A percentile compares a stretch with the other conserved stretches of the same genome.
phyloP scores from a whole-genome alignment of 2,797 vertebrate genomes.

The Sus cebifrons region DNA sequence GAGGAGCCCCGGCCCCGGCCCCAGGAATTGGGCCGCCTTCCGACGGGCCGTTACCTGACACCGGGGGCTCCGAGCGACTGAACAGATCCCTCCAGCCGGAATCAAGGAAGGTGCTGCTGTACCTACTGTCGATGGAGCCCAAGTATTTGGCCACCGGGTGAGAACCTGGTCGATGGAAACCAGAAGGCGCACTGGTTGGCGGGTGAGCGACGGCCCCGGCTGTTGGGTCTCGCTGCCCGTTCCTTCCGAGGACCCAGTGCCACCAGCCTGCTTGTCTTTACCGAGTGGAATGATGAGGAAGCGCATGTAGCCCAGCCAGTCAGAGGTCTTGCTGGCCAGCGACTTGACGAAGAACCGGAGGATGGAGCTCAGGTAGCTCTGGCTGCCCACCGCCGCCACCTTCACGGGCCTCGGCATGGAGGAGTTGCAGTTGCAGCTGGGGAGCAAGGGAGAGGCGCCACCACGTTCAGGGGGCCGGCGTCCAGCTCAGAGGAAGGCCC shows the following conservation, averaged over 20 bases:
- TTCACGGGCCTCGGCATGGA: slow-evolving; percentile 97
- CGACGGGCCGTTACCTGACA: slow-evolving; percentile 89
- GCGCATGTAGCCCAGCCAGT: slow-evolving; percentile 98
- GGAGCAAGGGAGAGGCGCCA: neutral
- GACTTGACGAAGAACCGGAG: slow-evolving; percentile 98
- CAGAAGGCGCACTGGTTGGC: neutral
- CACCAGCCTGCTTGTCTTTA: slow-evolving; percentile 83
- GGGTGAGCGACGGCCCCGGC: neutral
- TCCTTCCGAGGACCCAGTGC: neutral
- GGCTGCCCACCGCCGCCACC: slow-evolving; percentile 96
- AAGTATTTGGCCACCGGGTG: slow-evolving; percentile 98
- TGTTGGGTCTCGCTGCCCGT: neutral
- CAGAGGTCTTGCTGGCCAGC: slow-evolving; percentile 97
- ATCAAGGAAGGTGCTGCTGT: slow-evolving; percentile 96
- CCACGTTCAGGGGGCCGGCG: neutral
- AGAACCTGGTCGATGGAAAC: slow-evolving; percentile 90
- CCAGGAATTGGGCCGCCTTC: neutral
- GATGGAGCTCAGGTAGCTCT: slow-evolving; percentile 96
- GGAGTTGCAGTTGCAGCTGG: slow-evolving; percentile 98
- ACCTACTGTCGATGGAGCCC: slow-evolving; percentile 96
- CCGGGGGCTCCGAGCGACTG: slow-evolving; percentile 94
- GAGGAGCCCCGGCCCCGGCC: rapidly evolving
- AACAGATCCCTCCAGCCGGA: slow-evolving; percentile 96
- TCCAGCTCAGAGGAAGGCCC: slow-evolving; percentile 7
- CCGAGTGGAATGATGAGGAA: slow-evolving; percentile 97